Base-by-base conservation (phyloP, 2,113 vertebrate genomes). In the Suricata suricatta region DNA sequence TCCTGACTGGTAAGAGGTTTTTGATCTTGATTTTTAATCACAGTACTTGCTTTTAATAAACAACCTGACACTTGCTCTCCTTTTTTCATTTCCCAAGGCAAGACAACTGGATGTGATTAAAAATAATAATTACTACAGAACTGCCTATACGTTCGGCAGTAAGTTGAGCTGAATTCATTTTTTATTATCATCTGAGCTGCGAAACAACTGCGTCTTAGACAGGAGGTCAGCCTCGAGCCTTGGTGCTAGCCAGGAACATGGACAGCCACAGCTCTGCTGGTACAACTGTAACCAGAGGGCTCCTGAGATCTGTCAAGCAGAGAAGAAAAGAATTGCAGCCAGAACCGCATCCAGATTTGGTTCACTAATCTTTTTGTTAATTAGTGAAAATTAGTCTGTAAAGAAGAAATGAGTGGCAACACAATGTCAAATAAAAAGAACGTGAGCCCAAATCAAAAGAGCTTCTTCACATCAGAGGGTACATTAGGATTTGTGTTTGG, bases 11-110 rank as follows among this genome's bases (percentile, higher is more conserved):
- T 89, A 31, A 60, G 33, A 92, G 29, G 33, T 85, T 79, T 88
- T 79, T 82, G 35, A 92, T 96, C 33, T 91, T 86, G 21, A 90
- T 69, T 96, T 98, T 95, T 95, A 95, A 95, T 89, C 44, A 89
- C 9, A 54, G 60, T 29, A n/a, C 74, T 96, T 60, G 1, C 50
- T 93, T 44, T 92, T 95, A 19, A 76, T 76, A 84, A 93, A 93
- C 31, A 92, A 96, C 44, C 44, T 92, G 68, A 81, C 68, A 90
- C 38, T 88, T 88, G 2, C 17, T 91, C 64, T 74, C 71, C 11
- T 95, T 93, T 82, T 60, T 90, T 93, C 41, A 68, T 87, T 95
- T 96, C 41, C 54, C 63, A 74, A 87, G 50, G 76, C 85, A 91
- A 86, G 23, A 91, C 29, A 93, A 76, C 9, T 38, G 64, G 79